Evolutionary conservation across 2,888 invertebrate species (phyloP).

Genomic region (Hirtodrosophila alboralis): DNA sequence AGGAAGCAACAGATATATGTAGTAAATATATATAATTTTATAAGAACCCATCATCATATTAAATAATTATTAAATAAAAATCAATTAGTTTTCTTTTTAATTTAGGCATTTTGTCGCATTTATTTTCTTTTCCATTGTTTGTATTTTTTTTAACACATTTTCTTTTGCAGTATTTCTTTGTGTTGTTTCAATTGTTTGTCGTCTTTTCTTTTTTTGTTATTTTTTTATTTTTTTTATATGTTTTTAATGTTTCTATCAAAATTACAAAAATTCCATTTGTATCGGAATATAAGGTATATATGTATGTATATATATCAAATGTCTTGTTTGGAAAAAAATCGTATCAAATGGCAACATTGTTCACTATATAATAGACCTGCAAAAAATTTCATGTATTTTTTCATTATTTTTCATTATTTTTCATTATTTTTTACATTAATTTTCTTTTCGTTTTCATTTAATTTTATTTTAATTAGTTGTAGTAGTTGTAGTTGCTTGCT

Average conservation of each 20-base stretch:
- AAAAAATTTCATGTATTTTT: slow-evolving; percentile 72
- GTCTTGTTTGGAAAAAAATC: slow-evolving; percentile 70
- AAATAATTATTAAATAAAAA: slow-evolving; percentile 22
- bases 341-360: slow-evolving; percentile 79
- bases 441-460: no score
- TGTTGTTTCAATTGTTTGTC: slow-evolving; percentile 32
- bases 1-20: no score
- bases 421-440: slow-evolving; percentile 15
- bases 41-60: no score
- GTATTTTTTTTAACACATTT: slow-evolving; percentile 53
- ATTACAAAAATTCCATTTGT: slow-evolving; percentile 78
- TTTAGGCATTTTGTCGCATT: slow-evolving; percentile 72
- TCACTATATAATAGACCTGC: slow-evolving; percentile 78
- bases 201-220: no score
- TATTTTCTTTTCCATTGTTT: slow-evolving; percentile 61
- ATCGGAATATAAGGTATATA: slow-evolving; percentile 78
- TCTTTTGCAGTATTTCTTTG: slow-evolving; percentile 46
- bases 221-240: slow-evolving; percentile 53
- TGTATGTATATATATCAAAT: slow-evolving; percentile 69
- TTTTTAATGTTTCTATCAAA: slow-evolving; percentile 79
- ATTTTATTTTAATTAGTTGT: slow-evolving; percentile 39
- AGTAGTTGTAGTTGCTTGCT: slow-evolving; percentile 40
- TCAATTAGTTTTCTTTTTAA: slow-evolving; percentile 15
- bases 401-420: slow-evolving; percentile 44
- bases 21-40: no score